Base-by-base conservation (phyloP, 2,797 vertebrate species). In the Trichosurus vulpecula region DNA sequence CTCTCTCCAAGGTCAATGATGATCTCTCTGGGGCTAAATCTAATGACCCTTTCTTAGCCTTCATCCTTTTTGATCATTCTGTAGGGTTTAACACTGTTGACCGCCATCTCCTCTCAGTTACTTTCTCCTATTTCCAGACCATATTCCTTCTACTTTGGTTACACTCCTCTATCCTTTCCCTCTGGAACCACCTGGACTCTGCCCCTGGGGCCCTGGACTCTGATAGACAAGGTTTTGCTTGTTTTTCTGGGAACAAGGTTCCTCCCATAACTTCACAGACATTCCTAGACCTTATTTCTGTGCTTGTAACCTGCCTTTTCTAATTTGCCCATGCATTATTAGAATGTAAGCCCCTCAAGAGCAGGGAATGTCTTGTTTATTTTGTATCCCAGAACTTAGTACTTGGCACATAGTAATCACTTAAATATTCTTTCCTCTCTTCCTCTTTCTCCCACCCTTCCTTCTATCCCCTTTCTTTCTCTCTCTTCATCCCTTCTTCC, bases 401-500 rank as follows among this genome's bases (percentile, higher is more conserved):
- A 57, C 6, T 8, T 3, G 12, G 35, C 16, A 66, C 5, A 6
- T 66, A 41, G 61, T 74, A 74, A 41, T 74, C 27, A 74, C 16
- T 74, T n/a, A n/a, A n/a, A 74, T 74, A 74, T 74, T 74, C 58
- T 35, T 61, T 61, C 61, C 1, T 74, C 35, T n/a, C 16, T n/a
- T 29, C 56, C 27, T 57, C 56, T 57, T 57, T 57, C 54, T 55
- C 54, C 54, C 54, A 6, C 22, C 55, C 55, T 27, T 31, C 13
- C 4, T 3, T 0, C 14, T 14, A 14, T 14, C 58, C 4, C 11
- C 12, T 0, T 31, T 74, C 35, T 1, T 0, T 74, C 16, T n/a
- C 61, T 66, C 22, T 54, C 12, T 54, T 54, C 10, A 8, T 31
- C 11, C 57, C 0, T 35, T n/a, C 14, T 13, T 25, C 31, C 31